These are phyloP conservation scores for Zoanthus sociatus DNA, from an alignment of 92 coral and sea anemone genomes.

Conservation along the genomic window DNA sequence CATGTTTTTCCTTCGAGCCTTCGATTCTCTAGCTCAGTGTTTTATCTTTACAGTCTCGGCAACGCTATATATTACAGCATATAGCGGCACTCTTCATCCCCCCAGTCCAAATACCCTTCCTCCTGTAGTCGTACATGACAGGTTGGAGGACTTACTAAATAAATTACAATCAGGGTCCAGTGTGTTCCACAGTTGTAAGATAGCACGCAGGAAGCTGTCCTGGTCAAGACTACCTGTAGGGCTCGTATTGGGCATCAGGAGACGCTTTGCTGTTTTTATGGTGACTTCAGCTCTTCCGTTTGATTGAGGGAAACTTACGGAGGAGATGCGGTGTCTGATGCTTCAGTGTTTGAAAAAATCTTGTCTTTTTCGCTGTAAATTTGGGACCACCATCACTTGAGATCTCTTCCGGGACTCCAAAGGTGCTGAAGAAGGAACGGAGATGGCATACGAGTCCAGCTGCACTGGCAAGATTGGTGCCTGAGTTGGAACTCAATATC, in stretches of 20 bases:
- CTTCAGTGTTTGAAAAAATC: conserved; percentile 66
- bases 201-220: conserved; percentile 57
- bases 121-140: not conserved
- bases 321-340: conserved; percentile 66
- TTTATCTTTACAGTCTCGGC: not conserved
- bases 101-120: not conserved
- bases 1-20: not conserved
- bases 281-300: conserved; percentile 71
- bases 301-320: conserved; percentile 67
- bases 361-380: conserved; percentile 55
- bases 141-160: conserved; percentile 1
- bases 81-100: conserved; percentile 3
- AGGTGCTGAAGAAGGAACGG: conserved; percentile 70
- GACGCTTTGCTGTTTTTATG: conserved; percentile 64
- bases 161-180: conserved; percentile 42
- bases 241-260: conserved; percentile 66
- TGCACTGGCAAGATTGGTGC: conserved; percentile 65
- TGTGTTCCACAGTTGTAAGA: conserved; percentile 39
- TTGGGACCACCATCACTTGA: conserved; percentile 77
- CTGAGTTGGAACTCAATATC: conserved; percentile 65
- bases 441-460: conserved; percentile 71
- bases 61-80: not conserved
- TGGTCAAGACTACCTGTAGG: conserved; percentile 67
- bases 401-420: conserved; percentile 71
- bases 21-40: not conserved